These are phyloP conservation scores for Nothura maculosa DNA, from an alignment of 2,797 vertebrate species.

Conservation along the genomic window DNA sequence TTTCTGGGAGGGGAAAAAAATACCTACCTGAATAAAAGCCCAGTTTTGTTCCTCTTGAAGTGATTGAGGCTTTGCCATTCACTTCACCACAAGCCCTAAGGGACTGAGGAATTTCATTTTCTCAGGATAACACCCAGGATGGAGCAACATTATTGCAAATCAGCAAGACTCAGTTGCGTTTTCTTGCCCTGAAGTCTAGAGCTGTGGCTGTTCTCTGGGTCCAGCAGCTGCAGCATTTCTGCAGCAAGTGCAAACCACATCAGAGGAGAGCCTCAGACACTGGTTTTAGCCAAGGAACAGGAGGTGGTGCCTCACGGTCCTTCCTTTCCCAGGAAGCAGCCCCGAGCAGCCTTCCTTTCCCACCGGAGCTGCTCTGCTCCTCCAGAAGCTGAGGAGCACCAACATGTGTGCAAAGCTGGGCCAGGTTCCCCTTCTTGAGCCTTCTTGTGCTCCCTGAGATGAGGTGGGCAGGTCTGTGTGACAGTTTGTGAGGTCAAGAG, in stretches of 20 bases:
- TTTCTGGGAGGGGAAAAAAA: conserved; percentile 28
- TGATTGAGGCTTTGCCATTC: conserved; percentile 65
- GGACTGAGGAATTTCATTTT: conserved; percentile 51
- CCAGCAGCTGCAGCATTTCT: neutral
- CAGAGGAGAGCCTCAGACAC: conserved; percentile 10
- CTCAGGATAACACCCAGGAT: conserved; percentile 64
- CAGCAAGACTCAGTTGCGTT: conserved; percentile 9
- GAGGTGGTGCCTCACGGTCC: neutral
- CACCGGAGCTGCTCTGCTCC: neutral
- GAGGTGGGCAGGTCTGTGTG: neutral
- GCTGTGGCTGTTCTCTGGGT: conserved; percentile 7
- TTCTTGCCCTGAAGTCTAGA: neutral
- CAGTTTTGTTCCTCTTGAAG: neutral
- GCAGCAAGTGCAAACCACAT: conserved; percentile 50
- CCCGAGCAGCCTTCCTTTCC: neutral
- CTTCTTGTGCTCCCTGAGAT: neutral
- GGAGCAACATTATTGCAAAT: conserved; percentile 34
- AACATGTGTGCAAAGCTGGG: neutral
- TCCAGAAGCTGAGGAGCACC: neutral
- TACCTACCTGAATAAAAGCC: conserved; percentile 46
- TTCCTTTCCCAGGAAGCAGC: conserved; percentile 4
- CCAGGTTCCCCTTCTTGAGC: neutral
- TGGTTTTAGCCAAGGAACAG: neutral
- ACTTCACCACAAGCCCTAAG: conserved; percentile 59
- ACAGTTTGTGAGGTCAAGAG: neutral